Conservation (phyloP, 2,888 invertebrate species). For the Oeneis ivallda region DNA sequence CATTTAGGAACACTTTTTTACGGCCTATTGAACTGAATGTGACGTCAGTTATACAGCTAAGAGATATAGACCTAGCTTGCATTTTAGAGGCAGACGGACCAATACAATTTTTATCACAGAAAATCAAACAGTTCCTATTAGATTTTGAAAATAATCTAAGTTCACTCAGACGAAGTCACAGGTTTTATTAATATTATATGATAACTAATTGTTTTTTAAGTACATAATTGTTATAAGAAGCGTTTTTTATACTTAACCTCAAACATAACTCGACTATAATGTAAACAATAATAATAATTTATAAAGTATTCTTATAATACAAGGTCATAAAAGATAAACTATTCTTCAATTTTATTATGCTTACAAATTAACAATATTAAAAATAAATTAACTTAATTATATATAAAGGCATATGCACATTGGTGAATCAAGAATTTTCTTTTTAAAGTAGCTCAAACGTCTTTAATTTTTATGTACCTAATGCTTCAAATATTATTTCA, state of each 20-base stretch:
- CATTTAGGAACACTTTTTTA: too few species aligned
- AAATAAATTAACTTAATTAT: constrained; percentile 15
- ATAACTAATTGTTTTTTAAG: background rate
- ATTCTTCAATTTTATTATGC: constrained; percentile 8
- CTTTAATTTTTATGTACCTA: background rate
- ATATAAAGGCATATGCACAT: background rate
- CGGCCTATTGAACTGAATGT: too few species aligned
- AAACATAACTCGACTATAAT: constrained; percentile 24
- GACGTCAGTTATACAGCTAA: too few species aligned
- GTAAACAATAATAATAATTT: constrained; percentile 16
- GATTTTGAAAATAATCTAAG: too few species aligned
- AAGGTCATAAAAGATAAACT: constrained; percentile 17
- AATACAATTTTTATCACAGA: too few species aligned
- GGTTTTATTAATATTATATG: too few species aligned
- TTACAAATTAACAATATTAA: constrained; percentile 17
- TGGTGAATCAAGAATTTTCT: constrained; percentile 10
- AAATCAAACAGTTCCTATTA: too few species aligned
- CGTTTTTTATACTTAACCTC: constrained; percentile 2
- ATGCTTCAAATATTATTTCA: background rate
- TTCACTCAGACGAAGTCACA: too few species aligned
- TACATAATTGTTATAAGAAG: constrained; percentile 23
- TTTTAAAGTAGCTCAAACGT: constrained; percentile 1
- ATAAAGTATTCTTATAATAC: constrained; percentile 23
- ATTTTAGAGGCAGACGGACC: too few species aligned
- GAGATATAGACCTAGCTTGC: too few species aligned